phyloP scores from a whole-genome alignment of 1,140 invertebrate species.

The Nylanderia fulva region DNA sequence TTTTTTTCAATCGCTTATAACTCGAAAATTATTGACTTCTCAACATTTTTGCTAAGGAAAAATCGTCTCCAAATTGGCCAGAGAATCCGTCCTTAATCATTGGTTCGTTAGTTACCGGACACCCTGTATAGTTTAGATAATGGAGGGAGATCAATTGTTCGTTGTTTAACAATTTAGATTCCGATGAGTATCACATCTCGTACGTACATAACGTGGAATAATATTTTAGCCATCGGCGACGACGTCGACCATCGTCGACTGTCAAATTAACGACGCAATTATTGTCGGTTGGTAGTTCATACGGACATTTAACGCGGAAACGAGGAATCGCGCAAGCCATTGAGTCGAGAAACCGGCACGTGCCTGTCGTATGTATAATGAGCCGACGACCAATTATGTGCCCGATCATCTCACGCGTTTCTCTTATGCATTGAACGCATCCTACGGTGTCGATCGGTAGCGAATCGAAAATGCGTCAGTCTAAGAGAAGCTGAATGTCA shows the following conservation, averaged over 20 bases:
- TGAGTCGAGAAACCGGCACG: slow-evolving; percentile 36
- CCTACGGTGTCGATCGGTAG: slow-evolving; percentile 7
- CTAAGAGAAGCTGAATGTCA: slow-evolving; percentile 11
- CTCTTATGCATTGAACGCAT: slow-evolving; percentile 12
- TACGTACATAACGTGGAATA: not conserved
- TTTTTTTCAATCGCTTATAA: no score
- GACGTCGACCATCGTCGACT: not conserved
- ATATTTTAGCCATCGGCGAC: not conserved
- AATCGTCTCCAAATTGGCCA: no score
- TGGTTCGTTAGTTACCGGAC: no score
- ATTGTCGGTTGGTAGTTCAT: slow-evolving; percentile 24
- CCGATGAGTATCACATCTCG: not conserved
- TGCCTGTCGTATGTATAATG: slow-evolving; percentile 47
- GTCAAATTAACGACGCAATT: slow-evolving; percentile 44
- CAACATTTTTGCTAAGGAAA: no score
- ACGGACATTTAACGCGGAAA: slow-evolving; percentile 42
- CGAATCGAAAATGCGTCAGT: slow-evolving; percentile 1
- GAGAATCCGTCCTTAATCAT: no score
- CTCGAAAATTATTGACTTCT: no score
- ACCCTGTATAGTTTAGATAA: slow-evolving; percentile 19
- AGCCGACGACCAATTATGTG: slow-evolving; percentile 63
- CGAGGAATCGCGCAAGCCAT: slow-evolving; percentile 32
- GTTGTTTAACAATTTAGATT: not conserved
- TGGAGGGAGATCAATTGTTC: not conserved
- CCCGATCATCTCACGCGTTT: slow-evolving; percentile 47